Evolutionary conservation across 2,113 vertebrate species (phyloP).

Genomic region (Phoxinus phoxinus): DNA sequence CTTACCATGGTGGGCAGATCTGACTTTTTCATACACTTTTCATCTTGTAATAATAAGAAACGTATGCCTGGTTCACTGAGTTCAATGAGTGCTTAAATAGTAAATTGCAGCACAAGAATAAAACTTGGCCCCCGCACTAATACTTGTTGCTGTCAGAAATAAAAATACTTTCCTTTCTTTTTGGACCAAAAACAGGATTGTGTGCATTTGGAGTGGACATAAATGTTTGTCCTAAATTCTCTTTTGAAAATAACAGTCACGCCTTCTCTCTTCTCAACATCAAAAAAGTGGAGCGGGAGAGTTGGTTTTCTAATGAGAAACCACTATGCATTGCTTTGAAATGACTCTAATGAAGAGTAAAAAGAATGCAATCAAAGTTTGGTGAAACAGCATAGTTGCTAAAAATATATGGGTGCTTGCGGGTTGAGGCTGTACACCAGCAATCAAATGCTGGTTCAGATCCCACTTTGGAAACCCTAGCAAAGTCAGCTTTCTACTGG

Average conservation of each 20-base stretch:
- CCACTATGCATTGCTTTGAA: slow-evolving; percentile 5
- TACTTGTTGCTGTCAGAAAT: slow-evolving; percentile 19
- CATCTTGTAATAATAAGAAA: neutral
- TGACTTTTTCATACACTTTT: neutral
- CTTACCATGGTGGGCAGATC: neutral
- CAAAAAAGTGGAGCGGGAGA: neutral
- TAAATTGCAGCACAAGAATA: neutral
- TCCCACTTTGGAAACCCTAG: neutral
- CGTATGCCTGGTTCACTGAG: neutral
- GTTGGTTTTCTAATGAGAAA: slow-evolving; percentile 23
- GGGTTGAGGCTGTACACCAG: slow-evolving; percentile 19
- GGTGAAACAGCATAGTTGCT: neutral
- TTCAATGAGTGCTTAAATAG: neutral
- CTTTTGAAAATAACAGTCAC: neutral
- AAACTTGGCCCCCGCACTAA: slow-evolving; percentile 35
- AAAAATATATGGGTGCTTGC: slow-evolving; percentile 3
- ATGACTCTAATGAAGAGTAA: slow-evolving; percentile 21
- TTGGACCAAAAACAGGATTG: slow-evolving; percentile 13
- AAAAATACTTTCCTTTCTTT: slow-evolving; percentile 16
- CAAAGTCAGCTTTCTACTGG: neutral
- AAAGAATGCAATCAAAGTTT: slow-evolving; percentile 7
- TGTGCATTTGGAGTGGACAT: slow-evolving; percentile 8
- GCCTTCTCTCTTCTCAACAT: slow-evolving; percentile 1
- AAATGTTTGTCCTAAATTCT: neutral
- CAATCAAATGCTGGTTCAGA: slow-evolving; percentile 19